phyloP scores from a whole-genome alignment of 2,797 vertebrate genomes.

The Acanthiza pusilla region DNA sequence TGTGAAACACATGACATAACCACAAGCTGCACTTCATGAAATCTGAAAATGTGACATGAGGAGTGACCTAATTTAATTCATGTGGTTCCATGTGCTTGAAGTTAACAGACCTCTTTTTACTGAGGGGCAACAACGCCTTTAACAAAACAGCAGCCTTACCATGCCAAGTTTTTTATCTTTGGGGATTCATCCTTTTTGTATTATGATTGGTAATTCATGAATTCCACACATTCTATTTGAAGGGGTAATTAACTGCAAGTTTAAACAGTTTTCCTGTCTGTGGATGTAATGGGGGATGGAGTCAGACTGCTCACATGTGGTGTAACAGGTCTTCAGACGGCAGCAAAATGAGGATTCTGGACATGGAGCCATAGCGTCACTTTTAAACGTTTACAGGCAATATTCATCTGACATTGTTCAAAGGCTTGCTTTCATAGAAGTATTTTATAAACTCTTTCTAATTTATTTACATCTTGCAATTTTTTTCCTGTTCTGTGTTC shows the following conservation, averaged over 20 bases:
- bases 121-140: conserved; percentile 46
- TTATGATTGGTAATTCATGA: conserved; percentile 64
- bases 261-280: conserved; percentile 7
- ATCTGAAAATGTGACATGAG: conserved; percentile 85
- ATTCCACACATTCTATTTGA: conserved; percentile 49
- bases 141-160: conserved; percentile 59
- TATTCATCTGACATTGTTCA: neutral
- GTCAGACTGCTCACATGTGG: neutral
- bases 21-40: conserved; percentile 80
- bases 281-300: neutral
- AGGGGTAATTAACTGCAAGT: conserved; percentile 36
- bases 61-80: conserved; percentile 85
- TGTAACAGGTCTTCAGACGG: neutral
- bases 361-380: neutral
- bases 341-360: neutral
- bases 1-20: conserved; percentile 71
- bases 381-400: neutral
- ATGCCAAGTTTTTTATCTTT: conserved; percentile 63
- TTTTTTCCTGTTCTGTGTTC: neutral
- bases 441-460: neutral
- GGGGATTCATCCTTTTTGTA: conserved; percentile 66
- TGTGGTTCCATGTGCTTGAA: conserved; percentile 81
- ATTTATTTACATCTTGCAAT: neutral
- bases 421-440: neutral
- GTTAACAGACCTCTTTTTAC: conserved; percentile 75